Conservation (phyloP, 2,797 vertebrate genomes). For the Peromyscus nudipes region DNA sequence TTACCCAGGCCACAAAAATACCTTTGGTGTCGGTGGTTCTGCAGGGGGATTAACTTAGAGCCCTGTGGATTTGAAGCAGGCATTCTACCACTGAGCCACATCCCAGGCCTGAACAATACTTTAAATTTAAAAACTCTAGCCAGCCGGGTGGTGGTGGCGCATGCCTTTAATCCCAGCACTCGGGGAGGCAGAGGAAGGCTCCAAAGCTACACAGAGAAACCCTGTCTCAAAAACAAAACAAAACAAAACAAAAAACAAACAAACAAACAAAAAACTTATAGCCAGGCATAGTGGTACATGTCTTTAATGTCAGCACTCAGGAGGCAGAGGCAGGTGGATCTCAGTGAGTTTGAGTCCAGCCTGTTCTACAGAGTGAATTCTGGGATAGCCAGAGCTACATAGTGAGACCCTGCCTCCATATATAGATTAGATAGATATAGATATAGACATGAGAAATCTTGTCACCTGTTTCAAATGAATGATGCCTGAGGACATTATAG, state of each 20-base stretch:
- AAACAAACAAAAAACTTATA: neutral
- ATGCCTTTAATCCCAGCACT: neutral
- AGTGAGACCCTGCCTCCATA: neutral
- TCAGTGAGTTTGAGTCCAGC: neutral
- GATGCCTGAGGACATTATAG: too few species aligned
- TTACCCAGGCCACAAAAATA: neutral
- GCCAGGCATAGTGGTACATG: neutral
- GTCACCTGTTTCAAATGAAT: neutral
- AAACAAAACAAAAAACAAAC: neutral
- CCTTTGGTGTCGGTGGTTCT: neutral
- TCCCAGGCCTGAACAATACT: neutral
- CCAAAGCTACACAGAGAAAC: too few species aligned
- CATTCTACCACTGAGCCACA: neutral
- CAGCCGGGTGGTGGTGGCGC: fast-evolving
- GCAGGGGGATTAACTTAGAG: neutral
- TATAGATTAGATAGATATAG: neutral
- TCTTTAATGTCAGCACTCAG: neutral
- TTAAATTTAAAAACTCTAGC: neutral
- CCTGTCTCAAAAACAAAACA: too few species aligned
- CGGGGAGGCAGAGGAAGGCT: neutral
- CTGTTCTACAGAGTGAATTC: neutral
- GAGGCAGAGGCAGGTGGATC: neutral
- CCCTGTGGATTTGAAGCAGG: neutral
- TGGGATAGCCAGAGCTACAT: neutral
- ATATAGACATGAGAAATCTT: neutral